Evolutionary conservation across 2,113 vertebrate genomes (phyloP).

Genomic region (Hippocampus abdominalis): DNA sequence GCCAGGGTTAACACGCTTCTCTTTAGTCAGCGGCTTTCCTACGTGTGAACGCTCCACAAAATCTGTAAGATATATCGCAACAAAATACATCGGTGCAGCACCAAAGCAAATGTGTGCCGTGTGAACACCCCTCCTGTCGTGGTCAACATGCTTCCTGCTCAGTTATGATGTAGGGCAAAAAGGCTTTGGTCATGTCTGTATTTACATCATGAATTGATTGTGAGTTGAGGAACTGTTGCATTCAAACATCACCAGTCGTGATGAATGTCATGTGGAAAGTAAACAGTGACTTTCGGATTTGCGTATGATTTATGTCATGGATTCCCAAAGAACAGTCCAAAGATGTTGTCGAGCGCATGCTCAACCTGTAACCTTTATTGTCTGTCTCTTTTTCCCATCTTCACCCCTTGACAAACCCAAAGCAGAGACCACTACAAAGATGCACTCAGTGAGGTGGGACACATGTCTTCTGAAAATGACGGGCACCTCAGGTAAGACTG

Average conservation of each 20-base stretch:
- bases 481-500: constrained; percentile 54
- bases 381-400: constrained; percentile 38
- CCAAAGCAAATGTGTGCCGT: too few species aligned
- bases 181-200: constrained; percentile 30
- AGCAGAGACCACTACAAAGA: constrained; percentile 49
- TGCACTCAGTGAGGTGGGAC: constrained; percentile 51
- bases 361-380: constrained; percentile 46
- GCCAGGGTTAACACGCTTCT: too few species aligned
- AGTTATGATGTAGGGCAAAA: constrained; percentile 20
- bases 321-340: constrained; percentile 28
- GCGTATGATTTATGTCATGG: constrained; percentile 53
- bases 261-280: constrained; percentile 26
- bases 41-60: too few species aligned
- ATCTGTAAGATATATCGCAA: too few species aligned
- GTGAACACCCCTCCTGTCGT: too few species aligned
- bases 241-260: constrained; percentile 43
- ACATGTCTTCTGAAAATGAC: constrained; percentile 40
- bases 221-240: constrained; percentile 12
- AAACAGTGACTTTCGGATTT: constrained; percentile 44
- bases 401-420: constrained; percentile 43
- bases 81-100: too few species aligned
- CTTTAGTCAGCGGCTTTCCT: too few species aligned
- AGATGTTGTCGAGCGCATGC: constrained; percentile 33
- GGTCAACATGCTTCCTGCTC: constrained; percentile 6
- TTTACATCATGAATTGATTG: constrained; percentile 33